Evolutionary conservation across 2,888 invertebrate species (phyloP).

Genomic region (Drosophila niveifrons): DNA sequence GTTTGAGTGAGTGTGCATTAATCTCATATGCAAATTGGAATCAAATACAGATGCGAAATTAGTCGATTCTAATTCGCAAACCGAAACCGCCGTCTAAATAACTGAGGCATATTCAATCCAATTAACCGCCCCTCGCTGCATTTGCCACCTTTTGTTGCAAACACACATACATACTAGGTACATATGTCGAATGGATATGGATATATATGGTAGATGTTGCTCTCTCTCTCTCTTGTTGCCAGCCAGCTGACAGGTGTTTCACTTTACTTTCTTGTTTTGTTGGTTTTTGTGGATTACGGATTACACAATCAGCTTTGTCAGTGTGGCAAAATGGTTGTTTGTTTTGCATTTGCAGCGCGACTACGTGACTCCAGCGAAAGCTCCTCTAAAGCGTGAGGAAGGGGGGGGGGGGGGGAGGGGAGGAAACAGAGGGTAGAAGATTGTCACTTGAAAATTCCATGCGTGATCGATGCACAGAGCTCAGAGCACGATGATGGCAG

Average conservation of each 20-base stretch:
- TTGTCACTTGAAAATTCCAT: conserved; percentile 77
- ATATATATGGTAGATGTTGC: no score
- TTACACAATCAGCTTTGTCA: conserved; percentile 50
- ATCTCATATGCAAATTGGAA: conserved; percentile 58
- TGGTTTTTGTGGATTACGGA: conserved; percentile 16
- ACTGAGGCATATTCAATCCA: conserved; percentile 36
- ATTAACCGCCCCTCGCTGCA: conserved; percentile 25
- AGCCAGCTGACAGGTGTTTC: conserved; percentile 25
- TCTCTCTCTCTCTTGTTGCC: not conserved
- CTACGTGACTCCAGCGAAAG: conserved; percentile 34
- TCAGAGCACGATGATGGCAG: conserved; percentile 19
- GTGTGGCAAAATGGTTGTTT: conserved; percentile 41
- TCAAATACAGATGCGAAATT: conserved; percentile 52
- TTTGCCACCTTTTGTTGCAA: not conserved
- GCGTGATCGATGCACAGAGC: conserved; percentile 73
- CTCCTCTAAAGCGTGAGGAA: no score
- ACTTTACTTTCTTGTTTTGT: not conserved
- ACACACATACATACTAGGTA: not conserved
- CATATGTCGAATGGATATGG: not conserved
- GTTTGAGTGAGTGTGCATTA: conserved; percentile 20
- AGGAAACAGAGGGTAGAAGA: conserved; percentile 17
- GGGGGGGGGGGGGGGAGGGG: not conserved
- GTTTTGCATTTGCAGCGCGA: conserved; percentile 48
- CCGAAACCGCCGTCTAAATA: conserved; percentile 40
- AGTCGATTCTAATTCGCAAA: conserved; percentile 42